Conservation (phyloP, 2,888 invertebrate genomes). For the Drosophila neotestacea region DNA sequence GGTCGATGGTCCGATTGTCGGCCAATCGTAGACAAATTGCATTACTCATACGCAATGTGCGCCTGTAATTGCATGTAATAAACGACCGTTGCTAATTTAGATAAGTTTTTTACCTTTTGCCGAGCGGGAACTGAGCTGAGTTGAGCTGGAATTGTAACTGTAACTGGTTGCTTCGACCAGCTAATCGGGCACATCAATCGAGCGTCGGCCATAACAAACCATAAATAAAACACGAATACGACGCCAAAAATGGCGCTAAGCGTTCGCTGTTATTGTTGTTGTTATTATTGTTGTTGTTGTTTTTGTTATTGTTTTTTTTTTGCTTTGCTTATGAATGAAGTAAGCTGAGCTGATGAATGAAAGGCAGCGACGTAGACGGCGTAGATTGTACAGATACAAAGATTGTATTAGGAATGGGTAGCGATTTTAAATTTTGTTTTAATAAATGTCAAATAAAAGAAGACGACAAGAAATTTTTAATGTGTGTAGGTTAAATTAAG, state of each 20-base stretch:
- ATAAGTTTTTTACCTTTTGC: slow-evolving; percentile 61
- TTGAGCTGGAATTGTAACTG: slow-evolving; percentile 29
- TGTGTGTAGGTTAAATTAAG: no score
- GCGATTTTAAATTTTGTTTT: no score
- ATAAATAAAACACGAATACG: slow-evolving; percentile 51
- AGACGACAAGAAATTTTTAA: no score
- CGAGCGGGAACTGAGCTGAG: slow-evolving; percentile 8
- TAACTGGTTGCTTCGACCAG: slow-evolving; percentile 46
- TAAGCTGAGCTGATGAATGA: slow-evolving; percentile 50
- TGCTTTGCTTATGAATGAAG: slow-evolving; percentile 54
- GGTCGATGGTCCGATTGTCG: slow-evolving; percentile 31
- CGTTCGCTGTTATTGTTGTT: slow-evolving; percentile 22
- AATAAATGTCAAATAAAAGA: no score
- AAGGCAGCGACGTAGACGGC: slow-evolving; percentile 20
- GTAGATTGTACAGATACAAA: slow-evolving; percentile 54
- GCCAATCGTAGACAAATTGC: slow-evolving; percentile 50
- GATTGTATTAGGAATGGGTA: slow-evolving; percentile 16
- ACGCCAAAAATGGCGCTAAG: slow-evolving; percentile 59
- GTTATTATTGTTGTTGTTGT: slow-evolving; percentile 3
- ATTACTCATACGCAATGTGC: slow-evolving; percentile 69
- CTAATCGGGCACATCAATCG: slow-evolving; percentile 63
- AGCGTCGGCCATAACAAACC: slow-evolving; percentile 56
- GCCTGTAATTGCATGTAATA: slow-evolving; percentile 72
- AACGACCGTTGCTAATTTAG: slow-evolving; percentile 71
- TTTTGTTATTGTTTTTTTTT: slow-evolving; percentile 16